Evolutionary conservation across 92 coral and sea anemone genomes (phyloP), one percentile per base, ranked within the genome.

Genomic region (Virgularia gustaviana): DNA sequence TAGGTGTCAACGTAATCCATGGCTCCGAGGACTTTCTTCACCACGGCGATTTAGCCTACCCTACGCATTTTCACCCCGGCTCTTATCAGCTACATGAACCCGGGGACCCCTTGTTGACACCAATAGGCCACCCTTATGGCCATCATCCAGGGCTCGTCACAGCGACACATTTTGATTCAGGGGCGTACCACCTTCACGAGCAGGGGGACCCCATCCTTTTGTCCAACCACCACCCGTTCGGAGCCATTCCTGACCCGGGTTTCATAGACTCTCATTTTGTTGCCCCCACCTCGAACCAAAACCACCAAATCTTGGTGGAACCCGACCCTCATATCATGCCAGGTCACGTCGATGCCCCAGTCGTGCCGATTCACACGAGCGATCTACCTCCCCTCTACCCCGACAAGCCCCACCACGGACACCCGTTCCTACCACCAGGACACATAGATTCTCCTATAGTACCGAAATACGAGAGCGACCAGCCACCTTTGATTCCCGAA

Each of bases 31-130:
- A 32, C 44, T 67, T 67, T 20, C 47, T 68, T 10, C 75, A 68
- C 36, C 75, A 68, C 55, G 75, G 75, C 54, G 61, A 68, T 68
- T 18, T 68, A 33, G 75, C 75, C 24, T 68, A 49, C 49, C 75
- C 75, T 11, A 49, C 61, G 36, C 47, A 68, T 35, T 68, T 68
- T 47, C 60, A 47, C 31, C 51, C 61, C 6, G 75, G 75, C 4
- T 59, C 60, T 32, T 68, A 47, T 32, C 75, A 68, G 44, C 60
- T 68, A 3, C 75, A 68, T 35, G 75, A 68, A 35, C 75, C 75
- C 30, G 25, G 44, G 11, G 33, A 19, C 22, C 75, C 75, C 0
- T 8, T 68, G 31, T 10, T 68, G n/a, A 43, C 13, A 27, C 75
- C 60, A 49, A 35, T 0, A n/a, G 61, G 31, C 11, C 61, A 30